These are phyloP conservation scores for Xylota sylvarum DNA, from an alignment of 2,888 invertebrate genomes.

Conservation along the genomic window DNA sequence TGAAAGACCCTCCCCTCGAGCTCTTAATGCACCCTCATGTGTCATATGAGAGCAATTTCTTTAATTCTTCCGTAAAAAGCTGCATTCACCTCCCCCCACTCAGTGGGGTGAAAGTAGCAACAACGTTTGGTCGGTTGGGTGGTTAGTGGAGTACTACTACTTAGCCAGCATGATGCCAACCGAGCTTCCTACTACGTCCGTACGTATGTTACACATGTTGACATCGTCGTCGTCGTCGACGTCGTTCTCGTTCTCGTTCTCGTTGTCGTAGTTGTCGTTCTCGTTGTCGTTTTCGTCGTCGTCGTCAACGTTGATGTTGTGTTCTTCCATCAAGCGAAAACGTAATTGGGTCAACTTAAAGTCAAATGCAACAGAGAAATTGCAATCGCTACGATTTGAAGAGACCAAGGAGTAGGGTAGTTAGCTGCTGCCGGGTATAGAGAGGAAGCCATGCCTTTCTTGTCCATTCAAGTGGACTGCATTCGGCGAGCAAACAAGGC, in stretches of 20 bases:
- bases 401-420: conserved; percentile 1
- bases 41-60: conserved; percentile 30
- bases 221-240: conserved; percentile 22
- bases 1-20: neutral
- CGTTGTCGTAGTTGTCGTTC: neutral
- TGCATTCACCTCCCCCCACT: neutral
- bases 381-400: conserved; percentile 39
- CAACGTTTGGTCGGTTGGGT: conserved; percentile 54
- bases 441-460: conserved; percentile 46
- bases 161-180: conserved; percentile 59
- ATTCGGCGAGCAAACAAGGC: conserved; percentile 57
- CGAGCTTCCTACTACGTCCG: conserved; percentile 27
- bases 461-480: conserved; percentile 68
- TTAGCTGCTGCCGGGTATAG: neutral
- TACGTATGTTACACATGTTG: conserved; percentile 53
- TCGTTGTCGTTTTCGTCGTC: conserved; percentile 39
- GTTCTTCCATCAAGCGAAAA: conserved; percentile 61
- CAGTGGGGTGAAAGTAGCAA: conserved; percentile 32
- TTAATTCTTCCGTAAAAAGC: conserved; percentile 28
- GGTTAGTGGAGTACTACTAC: conserved; percentile 57
- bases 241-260: neutral
- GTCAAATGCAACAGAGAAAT: conserved; percentile 71
- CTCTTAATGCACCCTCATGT: conserved; percentile 41
- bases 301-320: conserved; percentile 34
- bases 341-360: conserved; percentile 76